Evolutionary conservation across 2,888 invertebrate genomes (phyloP), one percentile per base, ranked within the genome.

Genomic region (Epirrita christyi): DNA sequence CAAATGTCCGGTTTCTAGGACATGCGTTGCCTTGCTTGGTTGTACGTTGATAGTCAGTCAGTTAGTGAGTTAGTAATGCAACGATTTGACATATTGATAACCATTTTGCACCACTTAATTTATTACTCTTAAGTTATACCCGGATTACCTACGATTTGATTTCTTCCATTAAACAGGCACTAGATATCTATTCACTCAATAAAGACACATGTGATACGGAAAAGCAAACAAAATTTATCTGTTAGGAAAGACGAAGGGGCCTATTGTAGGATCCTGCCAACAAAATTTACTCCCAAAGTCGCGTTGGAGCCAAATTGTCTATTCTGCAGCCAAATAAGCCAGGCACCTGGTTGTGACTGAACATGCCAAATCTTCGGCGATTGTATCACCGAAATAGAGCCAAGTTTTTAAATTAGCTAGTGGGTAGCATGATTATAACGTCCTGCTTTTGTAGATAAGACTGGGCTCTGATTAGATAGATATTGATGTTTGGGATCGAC

Each of bases 381-480:
- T 68, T 68, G 54, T 46, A 52, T 51, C 63, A 53, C 61, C 63
- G 61, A 70, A 61, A 67, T 56, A 43, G 70, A 63, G 82, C 85
- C 84, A 86, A 85, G 68, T 80, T 82, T 60, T 81, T 71, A 82
- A 83, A 85, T 85, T 80, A 82, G 46, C 48, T 34, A 10, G 21
- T 29, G 11, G 36, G 29, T 15, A 11, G 9, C 14, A 45, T 44
- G 14, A 55, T 47, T 43, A 37, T 57, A 47, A 48, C 42, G 52
- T 38, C 13, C 38, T 14, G 21, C 4, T 21, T 14, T 6, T 11
- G 32, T 9, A 6, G 38, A 38, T 38, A 38, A 38, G 32, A 32
- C 2, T 32, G 21, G 2, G 4, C 21, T 21, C 2, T 21, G 21
- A 21, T 21, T 21, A 21, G 2, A n/a, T 4, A 2, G 21, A 21